phyloP scores from a whole-genome alignment of 2,888 invertebrate species.

The Physocephala rufipes region DNA sequence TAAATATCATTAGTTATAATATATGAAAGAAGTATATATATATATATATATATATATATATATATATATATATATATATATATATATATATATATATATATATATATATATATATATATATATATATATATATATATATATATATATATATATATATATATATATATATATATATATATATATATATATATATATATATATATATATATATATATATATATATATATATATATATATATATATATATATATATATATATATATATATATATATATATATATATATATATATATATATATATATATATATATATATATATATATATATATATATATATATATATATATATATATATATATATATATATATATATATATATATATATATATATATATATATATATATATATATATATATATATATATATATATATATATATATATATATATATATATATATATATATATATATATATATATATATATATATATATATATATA shows the following conservation, averaged over 20 bases:
- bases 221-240: not conserved
- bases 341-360: not conserved
- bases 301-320: not conserved
- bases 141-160: no score
- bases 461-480: not conserved
- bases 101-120: no score
- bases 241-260: not conserved
- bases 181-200: not conserved
- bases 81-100: no score
- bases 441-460: not conserved
- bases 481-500: not conserved
- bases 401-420: not conserved
- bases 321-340: not conserved
- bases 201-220: not conserved
- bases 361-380: not conserved
- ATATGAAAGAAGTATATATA: constrained; percentile 11
- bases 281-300: not conserved
- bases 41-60: not conserved
- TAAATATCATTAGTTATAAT: constrained; percentile 16
- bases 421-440: not conserved
- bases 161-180: no score
- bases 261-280: not conserved
- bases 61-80: not conserved
- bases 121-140: no score
- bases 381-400: not conserved